These are phyloP conservation scores for Lordiphosa clarofinis DNA, from an alignment of 1,140 invertebrate genomes.

Conservation along the genomic window DNA sequence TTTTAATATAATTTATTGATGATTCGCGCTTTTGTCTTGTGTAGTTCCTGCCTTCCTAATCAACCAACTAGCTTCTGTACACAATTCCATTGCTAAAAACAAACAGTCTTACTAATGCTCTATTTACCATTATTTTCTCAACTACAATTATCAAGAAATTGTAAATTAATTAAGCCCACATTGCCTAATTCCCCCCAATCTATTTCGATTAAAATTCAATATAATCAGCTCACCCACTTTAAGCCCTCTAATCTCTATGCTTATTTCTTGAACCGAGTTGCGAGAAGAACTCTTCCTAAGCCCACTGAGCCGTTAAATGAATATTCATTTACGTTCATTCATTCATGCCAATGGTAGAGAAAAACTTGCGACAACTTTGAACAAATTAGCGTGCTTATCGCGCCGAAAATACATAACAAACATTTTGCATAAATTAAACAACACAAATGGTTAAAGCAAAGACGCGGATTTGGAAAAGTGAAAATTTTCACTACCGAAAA, in stretches of 20 bases:
- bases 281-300: slow-evolving; percentile 2
- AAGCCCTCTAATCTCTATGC: slow-evolving; percentile 10
- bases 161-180: slow-evolving; percentile 8
- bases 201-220: slow-evolving; percentile 15
- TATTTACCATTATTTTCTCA: no score
- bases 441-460: slow-evolving; percentile 4
- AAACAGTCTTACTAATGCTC: no score
- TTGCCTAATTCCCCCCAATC: slow-evolving; percentile 8
- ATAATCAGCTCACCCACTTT: slow-evolving; percentile 15
- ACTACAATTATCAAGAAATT: not conserved
- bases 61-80: no score
- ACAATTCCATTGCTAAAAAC: no score
- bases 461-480: slow-evolving; percentile 3
- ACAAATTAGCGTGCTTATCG: slow-evolving; percentile 19
- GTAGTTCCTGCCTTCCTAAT: no score
- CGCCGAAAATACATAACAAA: slow-evolving; percentile 4
- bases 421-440: slow-evolving; percentile 25
- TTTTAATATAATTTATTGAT: no score
- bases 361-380: slow-evolving; percentile 19
- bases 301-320: slow-evolving; percentile 15
- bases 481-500: slow-evolving; percentile 5
- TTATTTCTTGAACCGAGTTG: not conserved
- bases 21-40: no score
- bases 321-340: slow-evolving; percentile 12
- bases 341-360: not conserved